A percentile compares a stretch with the other conserved stretches of the same genome.
These are phyloP conservation scores for Cladopsammia gracilis DNA, from an alignment of 64 coral and sea anemone genomes.

Conservation along the genomic window DNA sequence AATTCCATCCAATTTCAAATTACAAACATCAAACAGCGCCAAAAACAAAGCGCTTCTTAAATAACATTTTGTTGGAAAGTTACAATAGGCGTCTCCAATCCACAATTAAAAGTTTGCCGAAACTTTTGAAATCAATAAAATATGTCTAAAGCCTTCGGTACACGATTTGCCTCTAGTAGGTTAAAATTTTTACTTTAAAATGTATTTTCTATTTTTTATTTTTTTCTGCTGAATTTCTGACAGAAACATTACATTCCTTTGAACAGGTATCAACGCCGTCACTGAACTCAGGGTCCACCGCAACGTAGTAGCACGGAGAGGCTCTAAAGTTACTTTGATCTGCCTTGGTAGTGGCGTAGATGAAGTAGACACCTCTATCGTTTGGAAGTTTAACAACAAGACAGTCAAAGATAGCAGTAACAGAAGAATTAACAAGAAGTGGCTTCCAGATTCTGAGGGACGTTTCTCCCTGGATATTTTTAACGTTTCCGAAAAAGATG, in stretches of 20 bases:
- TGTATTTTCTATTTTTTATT: too few species aligned
- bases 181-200: too few species aligned
- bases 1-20: too few species aligned
- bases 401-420: background rate
- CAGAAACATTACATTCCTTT: background rate
- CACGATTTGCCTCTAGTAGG: too few species aligned
- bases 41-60: too few species aligned
- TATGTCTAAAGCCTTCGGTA: too few species aligned
- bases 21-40: too few species aligned
- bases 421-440: background rate
- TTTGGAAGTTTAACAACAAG: background rate
- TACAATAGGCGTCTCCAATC: too few species aligned
- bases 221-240: too few species aligned
- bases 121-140: too few species aligned
- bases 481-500: slow-evolving; percentile 6
- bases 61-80: too few species aligned
- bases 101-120: too few species aligned
- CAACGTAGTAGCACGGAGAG: background rate
- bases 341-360: background rate
- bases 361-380: background rate
- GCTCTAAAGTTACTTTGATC: background rate
- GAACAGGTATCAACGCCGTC: background rate
- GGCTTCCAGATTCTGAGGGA: accelerated
- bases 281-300: background rate
- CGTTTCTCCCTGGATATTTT: background rate